phyloP scores from a whole-genome alignment of 2,888 invertebrate genomes.

The Carcina quercana region DNA sequence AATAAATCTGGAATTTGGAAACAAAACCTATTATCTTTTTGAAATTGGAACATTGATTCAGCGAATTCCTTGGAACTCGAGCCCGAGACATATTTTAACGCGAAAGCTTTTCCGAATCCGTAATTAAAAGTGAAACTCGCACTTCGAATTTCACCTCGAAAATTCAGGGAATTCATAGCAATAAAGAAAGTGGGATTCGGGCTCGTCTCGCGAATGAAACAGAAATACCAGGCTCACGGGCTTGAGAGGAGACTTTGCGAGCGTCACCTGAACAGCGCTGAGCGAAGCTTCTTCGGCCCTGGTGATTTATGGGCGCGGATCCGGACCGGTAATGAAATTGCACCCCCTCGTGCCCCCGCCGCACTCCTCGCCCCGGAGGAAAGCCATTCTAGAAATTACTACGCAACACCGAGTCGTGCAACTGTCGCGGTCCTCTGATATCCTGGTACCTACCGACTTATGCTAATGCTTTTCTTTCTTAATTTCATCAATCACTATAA shows the following conservation, averaged over 20 bases:
- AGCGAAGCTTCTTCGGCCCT: constrained; percentile 69
- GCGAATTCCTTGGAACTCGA: constrained; percentile 24
- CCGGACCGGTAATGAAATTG: constrained; percentile 75
- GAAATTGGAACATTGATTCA: constrained; percentile 5
- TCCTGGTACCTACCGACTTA: constrained; percentile 25
- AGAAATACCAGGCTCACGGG: constrained; percentile 62
- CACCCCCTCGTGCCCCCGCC: constrained; percentile 59
- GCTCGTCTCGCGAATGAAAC: constrained; percentile 51
- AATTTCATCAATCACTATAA: constrained; percentile 36
- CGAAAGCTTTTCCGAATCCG: constrained; percentile 41
- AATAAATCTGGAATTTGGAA: constrained; percentile 24
- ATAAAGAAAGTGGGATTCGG: constrained; percentile 67
- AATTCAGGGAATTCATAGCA: constrained; percentile 59
- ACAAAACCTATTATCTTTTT: constrained; percentile 1
- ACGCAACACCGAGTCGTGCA: constrained; percentile 64
- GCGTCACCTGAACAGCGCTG: constrained; percentile 75
- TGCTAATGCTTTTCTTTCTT: constrained; percentile 50
- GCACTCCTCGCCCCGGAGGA: constrained; percentile 39
- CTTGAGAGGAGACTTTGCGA: constrained; percentile 60
- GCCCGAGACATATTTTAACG: constrained; percentile 24
- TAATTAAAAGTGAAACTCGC: constrained; percentile 64
- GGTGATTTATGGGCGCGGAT: constrained; percentile 74
- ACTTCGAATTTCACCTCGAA: constrained; percentile 38
- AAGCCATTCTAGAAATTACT: constrained; percentile 72
- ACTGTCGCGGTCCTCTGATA: constrained; percentile 33